phyloP scores from a whole-genome alignment of 2,888 invertebrate genomes.

The Dolichomitus sp. region DNA sequence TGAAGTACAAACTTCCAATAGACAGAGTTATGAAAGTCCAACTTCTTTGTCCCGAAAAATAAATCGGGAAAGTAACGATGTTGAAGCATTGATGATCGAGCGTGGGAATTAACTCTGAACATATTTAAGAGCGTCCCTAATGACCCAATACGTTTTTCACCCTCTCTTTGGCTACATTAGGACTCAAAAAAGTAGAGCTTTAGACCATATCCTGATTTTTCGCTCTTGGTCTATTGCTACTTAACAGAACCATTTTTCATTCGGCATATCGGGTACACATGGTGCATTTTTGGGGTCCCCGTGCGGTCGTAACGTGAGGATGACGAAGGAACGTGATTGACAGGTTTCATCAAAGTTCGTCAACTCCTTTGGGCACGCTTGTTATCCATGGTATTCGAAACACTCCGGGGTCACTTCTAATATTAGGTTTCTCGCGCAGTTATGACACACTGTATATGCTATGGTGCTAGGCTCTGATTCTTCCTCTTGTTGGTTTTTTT shows the following conservation, averaged over 20 bases:
- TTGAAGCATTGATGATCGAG: constrained; percentile 31
- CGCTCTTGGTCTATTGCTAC: constrained; percentile 12
- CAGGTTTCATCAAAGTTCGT: constrained; percentile 60
- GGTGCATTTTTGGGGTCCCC: constrained; percentile 8
- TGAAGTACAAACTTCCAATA: too few relatives aligned
- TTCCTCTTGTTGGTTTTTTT: not conserved
- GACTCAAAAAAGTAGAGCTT: constrained; percentile 16
- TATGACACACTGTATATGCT: constrained; percentile 8
- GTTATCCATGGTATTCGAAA: constrained; percentile 60
- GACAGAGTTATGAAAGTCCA: too few relatives aligned
- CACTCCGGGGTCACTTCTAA: constrained; percentile 62
- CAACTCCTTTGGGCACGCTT: constrained; percentile 46
- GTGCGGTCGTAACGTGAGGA: constrained; percentile 31
- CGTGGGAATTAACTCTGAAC: constrained; percentile 44
- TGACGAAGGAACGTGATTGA: constrained; percentile 54
- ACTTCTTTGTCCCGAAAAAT: too few relatives aligned
- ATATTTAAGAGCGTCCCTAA: constrained; percentile 44
- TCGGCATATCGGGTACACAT: constrained; percentile 24
- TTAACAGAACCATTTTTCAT: constrained; percentile 30
- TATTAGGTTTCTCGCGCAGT: constrained; percentile 56
- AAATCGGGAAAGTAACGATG: not conserved
- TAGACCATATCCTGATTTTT: constrained; percentile 24
- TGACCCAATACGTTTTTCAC: constrained; percentile 40
- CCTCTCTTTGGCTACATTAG: constrained; percentile 42
- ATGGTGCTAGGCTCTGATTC: not conserved